Evolutionary conservation across 2,888 invertebrate species (phyloP), one percentile per base, ranked within the genome.

Genomic region (Gerosis bhagava): DNA sequence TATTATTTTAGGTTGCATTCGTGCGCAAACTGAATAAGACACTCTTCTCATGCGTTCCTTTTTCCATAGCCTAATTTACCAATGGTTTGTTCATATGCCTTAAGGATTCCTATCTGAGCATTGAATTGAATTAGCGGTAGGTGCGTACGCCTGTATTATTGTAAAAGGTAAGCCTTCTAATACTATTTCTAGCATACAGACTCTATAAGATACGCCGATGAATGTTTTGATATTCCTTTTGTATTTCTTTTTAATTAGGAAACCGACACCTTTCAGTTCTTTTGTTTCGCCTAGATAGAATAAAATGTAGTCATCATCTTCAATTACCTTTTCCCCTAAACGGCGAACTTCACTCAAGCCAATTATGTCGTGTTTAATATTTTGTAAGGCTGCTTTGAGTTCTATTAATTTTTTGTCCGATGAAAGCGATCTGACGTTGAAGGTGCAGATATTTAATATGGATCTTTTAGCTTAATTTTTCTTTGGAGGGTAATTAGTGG

Each of bases 211-310:
- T 52, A 57, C 53, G 15, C 55, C 57, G 6, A 40, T 53, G 25
- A 58, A 60, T 36, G 5, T 53, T 48, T 35, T 50, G n/a, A 60
- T 58, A 3, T 58, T 51, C 11, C 45, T 43, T 50, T 53, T 57
- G 35, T 54, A 32, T 50, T 48, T 46, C 13, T 53, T 59, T 26
- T 45, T 59, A 0, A 59, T 41, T 43, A 57, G 41, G 19, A 59
- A 57, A 4, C 57, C 62, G 11, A 60, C 57, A 1, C 60, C 60
- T 26, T 56, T 44, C 29, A 54, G 47, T 5, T 56, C 59, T 49
- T 50, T 57, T n/a, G 56, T 59, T 54, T 56, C 36, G 2, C 57
- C 55, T 5, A 53, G 25, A 37, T 56, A 49, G 26, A 54, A 57
- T 6, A 59, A 10, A 5, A 57, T 52, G 22, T 58, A 51, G 4